These are phyloP conservation scores for Parnassius apollo DNA, from an alignment of 2,888 invertebrate genomes.

Conservation along the genomic window DNA sequence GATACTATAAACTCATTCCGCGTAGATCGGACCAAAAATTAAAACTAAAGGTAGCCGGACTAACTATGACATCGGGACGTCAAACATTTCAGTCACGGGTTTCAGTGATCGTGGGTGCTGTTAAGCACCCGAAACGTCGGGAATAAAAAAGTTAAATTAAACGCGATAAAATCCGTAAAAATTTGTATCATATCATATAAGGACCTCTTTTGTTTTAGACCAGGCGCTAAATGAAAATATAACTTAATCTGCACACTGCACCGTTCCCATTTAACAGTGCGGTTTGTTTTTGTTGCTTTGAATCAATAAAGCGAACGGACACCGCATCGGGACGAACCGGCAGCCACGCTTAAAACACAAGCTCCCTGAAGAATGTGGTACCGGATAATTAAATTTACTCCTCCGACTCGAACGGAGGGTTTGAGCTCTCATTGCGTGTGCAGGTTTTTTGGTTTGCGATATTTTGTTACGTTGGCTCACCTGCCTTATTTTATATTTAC, in stretches of 20 bases:
- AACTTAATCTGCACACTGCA: slow-evolving; percentile 37
- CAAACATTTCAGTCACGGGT: no score
- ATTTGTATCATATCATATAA: no score
- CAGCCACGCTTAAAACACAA: not conserved
- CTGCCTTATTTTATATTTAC: not conserved
- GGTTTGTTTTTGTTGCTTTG: slow-evolving; percentile 35
- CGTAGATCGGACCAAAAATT: no score
- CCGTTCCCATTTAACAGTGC: slow-evolving; percentile 34
- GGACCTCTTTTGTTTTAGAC: slow-evolving; percentile 24
- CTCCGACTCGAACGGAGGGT: not conserved
- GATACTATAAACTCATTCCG: no score
- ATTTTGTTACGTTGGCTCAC: not conserved
- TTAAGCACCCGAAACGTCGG: no score
- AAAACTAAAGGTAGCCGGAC: no score
- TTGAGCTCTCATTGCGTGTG: not conserved
- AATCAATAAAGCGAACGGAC: slow-evolving; percentile 32
- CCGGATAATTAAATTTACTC: slow-evolving; percentile 13
- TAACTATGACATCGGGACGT: no score
- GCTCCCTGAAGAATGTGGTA: slow-evolving; percentile 2
- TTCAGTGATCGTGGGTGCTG: no score
- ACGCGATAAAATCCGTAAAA: no score
- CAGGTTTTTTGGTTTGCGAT: not conserved
- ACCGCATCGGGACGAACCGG: slow-evolving; percentile 2
- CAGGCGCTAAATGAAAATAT: slow-evolving; percentile 29
- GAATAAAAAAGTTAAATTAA: no score